Base-by-base conservation (phyloP, 2,888 invertebrate species). In the Eledona agricola region DNA sequence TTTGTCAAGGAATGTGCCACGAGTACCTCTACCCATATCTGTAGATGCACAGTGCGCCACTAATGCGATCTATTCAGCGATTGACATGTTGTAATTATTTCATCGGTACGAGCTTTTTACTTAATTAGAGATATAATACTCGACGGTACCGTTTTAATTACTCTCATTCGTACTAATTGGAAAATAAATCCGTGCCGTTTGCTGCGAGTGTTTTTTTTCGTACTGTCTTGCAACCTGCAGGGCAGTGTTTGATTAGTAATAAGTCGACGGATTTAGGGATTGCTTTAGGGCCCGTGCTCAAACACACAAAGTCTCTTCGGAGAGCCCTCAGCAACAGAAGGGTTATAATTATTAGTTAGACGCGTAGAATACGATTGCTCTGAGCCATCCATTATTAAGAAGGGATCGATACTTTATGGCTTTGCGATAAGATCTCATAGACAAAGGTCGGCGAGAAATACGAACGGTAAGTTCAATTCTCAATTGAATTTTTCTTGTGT, bases 271-370 rank as follows among this genome's bases (percentile, higher is more conserved):
- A 26, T 32, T 7, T 11, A 19, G 10, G 20, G 34, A 34, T 34
- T 34, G 11, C 19, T 2, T 11, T 7, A 20, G 29, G 28, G 37
- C 5, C 47, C 20, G 34, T 51, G 45, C 25, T 51, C 51, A 51
- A 51, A 51, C 29, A 51, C 19, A 26, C 26, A 49, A 31, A 5
- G 16, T 12, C 29, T 23, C 37, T 17, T 19, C 42, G 19, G 19
- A 10, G 9, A 11, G 35, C 51, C 37, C 40, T 43, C 12, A 20
- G 51, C 35, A n/a, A 37, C 7, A 17, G 31, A 51, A 52, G 52
- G 52, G 52, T 52, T 52, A 46, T 52, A 52, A 52, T 52, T 52
- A 52, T 38, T 52, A 29, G 37, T 7, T 45, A 38, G 45, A 38
- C 17, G 29, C 40, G 40, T 38, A 22, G 38, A 32, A 52, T 37